Conservation (phyloP, 2,797 vertebrate genomes). For the Xenopus petersii region DNA sequence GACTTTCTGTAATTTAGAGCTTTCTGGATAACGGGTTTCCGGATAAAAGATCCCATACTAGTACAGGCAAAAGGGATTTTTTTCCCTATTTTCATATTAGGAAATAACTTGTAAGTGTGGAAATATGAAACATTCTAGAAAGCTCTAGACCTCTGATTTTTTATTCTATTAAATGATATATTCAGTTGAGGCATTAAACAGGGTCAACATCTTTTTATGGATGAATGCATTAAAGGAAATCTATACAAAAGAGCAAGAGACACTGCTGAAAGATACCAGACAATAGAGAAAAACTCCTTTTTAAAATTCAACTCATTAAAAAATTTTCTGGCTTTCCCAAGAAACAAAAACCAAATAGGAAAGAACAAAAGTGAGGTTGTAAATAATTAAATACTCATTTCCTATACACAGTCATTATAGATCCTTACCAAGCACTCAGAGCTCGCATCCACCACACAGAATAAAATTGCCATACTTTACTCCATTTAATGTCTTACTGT, state of each 20-base stretch:
- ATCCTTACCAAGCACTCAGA: conserved; percentile 20
- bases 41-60: too few species aligned
- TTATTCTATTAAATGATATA: conserved; percentile 16
- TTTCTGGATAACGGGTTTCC: too few species aligned
- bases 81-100: too few species aligned
- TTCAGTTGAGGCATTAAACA: conserved; percentile 17
- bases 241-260: conserved; percentile 11
- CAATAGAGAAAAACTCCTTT: conserved; percentile 23
- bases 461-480: conserved; percentile 26
- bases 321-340: conserved; percentile 8
- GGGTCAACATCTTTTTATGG: conserved; percentile 18
- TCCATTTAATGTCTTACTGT: conserved; percentile 27
- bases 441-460: conserved; percentile 27
- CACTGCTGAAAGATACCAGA: conserved; percentile 1
- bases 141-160: neutral
- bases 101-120: too few species aligned
- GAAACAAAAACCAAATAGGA: conserved; percentile 7
- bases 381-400: conserved; percentile 42
- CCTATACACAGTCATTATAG: conserved; percentile 38
- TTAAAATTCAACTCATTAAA: conserved; percentile 40
- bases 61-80: too few species aligned
- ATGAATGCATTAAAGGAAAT: conserved; percentile 5
- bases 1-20: too few species aligned
- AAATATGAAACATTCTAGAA: neutral
- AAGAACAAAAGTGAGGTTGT: conserved; percentile 29